Evolutionary conservation across 2,113 vertebrate species (phyloP).

Genomic region (Montifringilla adamsi): DNA sequence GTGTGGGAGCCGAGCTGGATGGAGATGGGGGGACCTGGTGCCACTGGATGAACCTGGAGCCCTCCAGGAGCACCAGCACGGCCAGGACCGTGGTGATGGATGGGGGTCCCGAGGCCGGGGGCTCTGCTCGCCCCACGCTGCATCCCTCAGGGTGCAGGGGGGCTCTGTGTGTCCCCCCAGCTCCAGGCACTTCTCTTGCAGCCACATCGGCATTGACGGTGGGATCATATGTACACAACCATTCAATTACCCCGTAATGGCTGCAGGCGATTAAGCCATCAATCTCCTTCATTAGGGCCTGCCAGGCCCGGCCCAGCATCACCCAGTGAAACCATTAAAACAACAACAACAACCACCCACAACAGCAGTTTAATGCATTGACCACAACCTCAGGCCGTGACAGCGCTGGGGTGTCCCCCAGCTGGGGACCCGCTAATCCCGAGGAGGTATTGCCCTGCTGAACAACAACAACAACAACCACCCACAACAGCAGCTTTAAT

Average conservation of each 20-base stretch:
- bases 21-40: not conserved
- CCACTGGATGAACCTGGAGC: not conserved
- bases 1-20: not conserved
- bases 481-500: not conserved
- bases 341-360: not conserved
- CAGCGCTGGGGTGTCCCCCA: not conserved
- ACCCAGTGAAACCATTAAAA: slow-evolving; percentile 17
- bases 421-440: accelerated
- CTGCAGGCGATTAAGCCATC: slow-evolving; percentile 59
- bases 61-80: accelerated
- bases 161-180: not conserved
- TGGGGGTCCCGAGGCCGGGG: not conserved
- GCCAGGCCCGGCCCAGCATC: slow-evolving; percentile 3
- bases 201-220: not conserved
- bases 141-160: not conserved
- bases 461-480: too few relatives aligned
- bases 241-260: slow-evolving; percentile 53
- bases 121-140: not conserved
- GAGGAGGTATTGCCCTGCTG: not conserved
- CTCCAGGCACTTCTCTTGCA: not conserved
- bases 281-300: slow-evolving; percentile 49
- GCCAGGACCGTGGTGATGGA: accelerated
- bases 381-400: not conserved
- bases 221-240: slow-evolving; percentile 50
- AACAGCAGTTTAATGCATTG: not conserved